Base-by-base conservation (phyloP, 2,797 vertebrate genomes). In the Lepilemur ruficaudatus region DNA sequence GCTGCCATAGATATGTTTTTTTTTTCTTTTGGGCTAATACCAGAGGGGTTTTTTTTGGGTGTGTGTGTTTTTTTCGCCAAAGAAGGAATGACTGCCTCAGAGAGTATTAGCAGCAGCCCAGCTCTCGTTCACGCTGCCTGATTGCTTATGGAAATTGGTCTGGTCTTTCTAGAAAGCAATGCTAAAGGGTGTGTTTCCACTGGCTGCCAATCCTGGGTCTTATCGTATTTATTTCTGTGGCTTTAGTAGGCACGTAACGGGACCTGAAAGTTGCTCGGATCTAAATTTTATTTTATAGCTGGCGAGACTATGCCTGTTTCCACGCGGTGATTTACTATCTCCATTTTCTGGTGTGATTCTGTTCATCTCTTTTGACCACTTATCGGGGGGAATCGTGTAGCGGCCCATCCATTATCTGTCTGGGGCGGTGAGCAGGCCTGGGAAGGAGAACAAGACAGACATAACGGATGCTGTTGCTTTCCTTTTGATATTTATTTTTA, bases 401-500 rank as follows among this genome's bases (percentile, higher is more conserved):
- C 8, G 0, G 59, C 61, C 73, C 25, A 65, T 94, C 94, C 22
- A 30, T 97, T 96, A 92, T 59, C 87, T 65, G 55, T 78, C 48
- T 50, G 0, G 55, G 96, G 95, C 75, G 65, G 82, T 32, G 3
- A 57, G 48, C 93, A 81, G 93, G 13, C 83, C 61, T 48, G 63
- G 78, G 43, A 65, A 73, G 52, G 79, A 84, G 93, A 32, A 43
- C 18, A 48, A 25, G 75, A 57, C 94, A 78, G 48, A 38, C 0
- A 2, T 38, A 93, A 95, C 0, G 15, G 57, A 96, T 87, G 43
- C n/a, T 0, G 0, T 61, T 14, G 35, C 55, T 93, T 78, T 91
- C 65, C 82, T 93, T 96, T 78, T 35, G 65, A 85, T 96, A 88
- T 96, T 96, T 97, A 97, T 96, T 97, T 95, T 96, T 97, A 96